phyloP scores from a whole-genome alignment of 2,888 invertebrate species.

The Emmelina monodactyla region DNA sequence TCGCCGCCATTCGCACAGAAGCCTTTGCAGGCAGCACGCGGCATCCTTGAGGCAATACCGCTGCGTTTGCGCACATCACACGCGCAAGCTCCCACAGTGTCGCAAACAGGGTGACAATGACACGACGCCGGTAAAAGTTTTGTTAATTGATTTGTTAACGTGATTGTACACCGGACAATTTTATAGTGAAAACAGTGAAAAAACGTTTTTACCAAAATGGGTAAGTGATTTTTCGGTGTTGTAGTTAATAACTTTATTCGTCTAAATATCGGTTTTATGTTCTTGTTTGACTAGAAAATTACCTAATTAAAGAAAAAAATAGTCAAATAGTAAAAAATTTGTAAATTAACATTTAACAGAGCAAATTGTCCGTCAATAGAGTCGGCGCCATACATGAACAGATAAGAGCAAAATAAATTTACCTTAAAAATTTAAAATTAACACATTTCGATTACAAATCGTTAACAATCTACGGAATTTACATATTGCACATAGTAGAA shows the following conservation, averaged over 20 bases:
- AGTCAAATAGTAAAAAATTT: no score
- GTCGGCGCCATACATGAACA: no score
- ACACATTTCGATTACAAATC: no score
- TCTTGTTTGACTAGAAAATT: no score
- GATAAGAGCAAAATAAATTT: no score
- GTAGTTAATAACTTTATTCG: neutral
- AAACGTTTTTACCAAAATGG: constrained; percentile 46
- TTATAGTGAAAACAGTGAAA: constrained; percentile 36
- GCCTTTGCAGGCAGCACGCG: constrained; percentile 57
- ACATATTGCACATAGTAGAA: no score
- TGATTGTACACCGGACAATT: constrained; percentile 45
- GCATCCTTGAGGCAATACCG: constrained; percentile 39
- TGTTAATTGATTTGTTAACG: constrained; percentile 32
- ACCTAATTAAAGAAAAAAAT: no score
- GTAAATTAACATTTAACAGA: no score
- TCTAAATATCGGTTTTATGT: no score
- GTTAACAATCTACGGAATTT: no score
- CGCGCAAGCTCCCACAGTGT: constrained; percentile 28
- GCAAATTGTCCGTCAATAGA: no score
- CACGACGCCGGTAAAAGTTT: constrained; percentile 36
- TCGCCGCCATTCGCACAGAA: constrained; percentile 55
- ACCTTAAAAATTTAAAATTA: no score
- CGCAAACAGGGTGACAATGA: constrained; percentile 53
- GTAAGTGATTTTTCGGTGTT: constrained; percentile 27
- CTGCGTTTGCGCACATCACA: constrained; percentile 25